These are phyloP conservation scores for Orientallactaga bullata DNA, from an alignment of 2,113 vertebrate species.

Conservation along the genomic window DNA sequence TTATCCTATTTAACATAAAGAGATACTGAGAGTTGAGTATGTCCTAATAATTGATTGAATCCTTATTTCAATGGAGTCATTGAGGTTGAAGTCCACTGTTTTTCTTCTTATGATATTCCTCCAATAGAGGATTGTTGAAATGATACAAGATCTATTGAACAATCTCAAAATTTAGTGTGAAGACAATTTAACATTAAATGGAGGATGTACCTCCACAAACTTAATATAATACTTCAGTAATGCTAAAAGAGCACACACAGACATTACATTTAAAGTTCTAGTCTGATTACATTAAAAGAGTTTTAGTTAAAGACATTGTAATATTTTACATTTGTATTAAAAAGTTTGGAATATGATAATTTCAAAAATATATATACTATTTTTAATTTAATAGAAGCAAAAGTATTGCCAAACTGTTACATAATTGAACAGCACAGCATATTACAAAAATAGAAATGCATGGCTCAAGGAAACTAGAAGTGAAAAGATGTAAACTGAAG, in stretches of 20 bases:
- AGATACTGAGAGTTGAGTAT: background rate
- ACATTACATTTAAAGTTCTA: background rate
- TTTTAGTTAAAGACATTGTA: background rate
- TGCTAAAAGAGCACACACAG: background rate
- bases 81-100: background rate
- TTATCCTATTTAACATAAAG: slow-evolving; percentile 9
- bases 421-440: background rate
- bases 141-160: background rate
- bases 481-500: background rate
- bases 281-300: slow-evolving; percentile 3
- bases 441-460: slow-evolving; percentile 15
- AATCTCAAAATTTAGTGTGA: slow-evolving; percentile 16
- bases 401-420: slow-evolving; percentile 28
- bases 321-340: background rate
- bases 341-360: too few species aligned
- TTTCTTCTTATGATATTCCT: background rate
- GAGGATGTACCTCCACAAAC: background rate
- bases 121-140: slow-evolving; percentile 18
- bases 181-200: slow-evolving; percentile 31
- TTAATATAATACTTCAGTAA: background rate
- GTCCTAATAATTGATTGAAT: background rate
- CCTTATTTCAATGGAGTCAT: background rate
- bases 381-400: slow-evolving; percentile 13
- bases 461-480: background rate
- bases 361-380: background rate